Percentiles rank a stretch among this genome's conserved stretches.
Evolutionary conservation across 2,888 invertebrate genomes (phyloP).

Genomic region (Aporophyla nigra): DNA sequence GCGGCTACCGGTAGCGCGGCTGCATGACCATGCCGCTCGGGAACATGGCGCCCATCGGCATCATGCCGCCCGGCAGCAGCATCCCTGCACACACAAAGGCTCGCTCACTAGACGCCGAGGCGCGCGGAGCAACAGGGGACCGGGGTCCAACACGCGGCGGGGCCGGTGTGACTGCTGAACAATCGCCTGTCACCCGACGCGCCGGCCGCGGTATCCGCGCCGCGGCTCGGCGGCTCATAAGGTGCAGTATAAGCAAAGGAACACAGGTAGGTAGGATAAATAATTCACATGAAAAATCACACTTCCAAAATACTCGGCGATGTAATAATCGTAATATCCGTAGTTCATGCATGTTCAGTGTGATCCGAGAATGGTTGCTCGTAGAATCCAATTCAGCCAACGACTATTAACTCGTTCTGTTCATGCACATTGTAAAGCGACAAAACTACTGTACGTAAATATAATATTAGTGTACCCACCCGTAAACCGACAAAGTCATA

Average conservation of each 20-base stretch:
- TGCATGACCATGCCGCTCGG: constrained; percentile 93
- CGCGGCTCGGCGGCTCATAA: constrained; percentile 68
- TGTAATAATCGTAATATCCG: constrained; percentile 77
- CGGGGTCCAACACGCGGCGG: constrained; percentile 84
- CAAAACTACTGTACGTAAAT: constrained; percentile 90
- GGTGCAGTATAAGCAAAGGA: constrained; percentile 86
- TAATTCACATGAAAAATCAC: constrained; percentile 89
- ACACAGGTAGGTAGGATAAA: constrained; percentile 88
- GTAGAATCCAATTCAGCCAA: constrained; percentile 80
- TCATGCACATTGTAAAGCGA: constrained; percentile 90
- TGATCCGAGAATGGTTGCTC: constrained; percentile 78
- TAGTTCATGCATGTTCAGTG: constrained; percentile 85
- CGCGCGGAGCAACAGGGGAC: constrained; percentile 77
- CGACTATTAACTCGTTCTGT: constrained; percentile 81
- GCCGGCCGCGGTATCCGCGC: constrained; percentile 61
- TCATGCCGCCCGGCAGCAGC: constrained; percentile 85
- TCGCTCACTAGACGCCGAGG: constrained; percentile 58
- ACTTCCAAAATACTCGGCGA: constrained; percentile 86
- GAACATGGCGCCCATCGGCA: constrained; percentile 83
- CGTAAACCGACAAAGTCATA: constrained; percentile 87
- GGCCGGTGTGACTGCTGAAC: constrained; percentile 84
- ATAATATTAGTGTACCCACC: constrained; percentile 91
- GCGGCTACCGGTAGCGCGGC: constrained; percentile 95
- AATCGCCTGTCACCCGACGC: constrained; percentile 82
- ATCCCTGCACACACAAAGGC: constrained; percentile 82